phyloP scores from a whole-genome alignment of 2,113 vertebrate genomes.

The Tetrao urogallus region DNA sequence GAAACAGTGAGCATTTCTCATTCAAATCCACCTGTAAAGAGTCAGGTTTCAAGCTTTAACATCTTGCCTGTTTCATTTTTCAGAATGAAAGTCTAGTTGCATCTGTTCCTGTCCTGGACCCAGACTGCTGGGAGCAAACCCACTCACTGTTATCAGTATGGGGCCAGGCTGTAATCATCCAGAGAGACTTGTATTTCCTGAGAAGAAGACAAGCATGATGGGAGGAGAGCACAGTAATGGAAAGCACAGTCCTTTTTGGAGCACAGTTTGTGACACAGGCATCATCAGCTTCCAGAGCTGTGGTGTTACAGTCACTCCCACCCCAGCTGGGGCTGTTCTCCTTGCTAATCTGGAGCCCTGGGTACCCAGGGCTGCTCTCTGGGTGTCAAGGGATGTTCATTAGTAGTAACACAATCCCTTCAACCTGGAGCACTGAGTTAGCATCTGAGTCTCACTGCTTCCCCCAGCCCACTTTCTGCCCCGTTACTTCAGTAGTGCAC shows the following conservation, averaged over 20 bases:
- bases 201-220: neutral
- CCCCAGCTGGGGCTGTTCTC: neutral
- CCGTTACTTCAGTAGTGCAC: neutral
- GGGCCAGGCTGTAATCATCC: neutral
- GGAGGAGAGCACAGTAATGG: rapidly evolving
- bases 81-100: neutral
- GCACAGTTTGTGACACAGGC: neutral
- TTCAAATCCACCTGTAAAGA: slow-evolving; percentile 17
- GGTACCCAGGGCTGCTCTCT: neutral
- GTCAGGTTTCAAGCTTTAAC: neutral
- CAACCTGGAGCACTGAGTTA: rapidly evolving
- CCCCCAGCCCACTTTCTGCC: rapidly evolving
- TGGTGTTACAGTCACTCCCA: neutral
- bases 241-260: neutral
- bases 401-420: neutral
- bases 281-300: neutral
- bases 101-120: neutral
- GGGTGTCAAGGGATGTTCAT: neutral
- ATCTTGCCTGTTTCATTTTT: neutral
- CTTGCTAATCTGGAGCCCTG: neutral
- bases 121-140: neutral
- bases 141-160: neutral
- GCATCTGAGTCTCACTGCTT: neutral
- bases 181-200: neutral
- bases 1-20: neutral